These are phyloP conservation scores for Cistogaster globosa DNA, from an alignment of 2,888 invertebrate genomes.

Conservation along the genomic window DNA sequence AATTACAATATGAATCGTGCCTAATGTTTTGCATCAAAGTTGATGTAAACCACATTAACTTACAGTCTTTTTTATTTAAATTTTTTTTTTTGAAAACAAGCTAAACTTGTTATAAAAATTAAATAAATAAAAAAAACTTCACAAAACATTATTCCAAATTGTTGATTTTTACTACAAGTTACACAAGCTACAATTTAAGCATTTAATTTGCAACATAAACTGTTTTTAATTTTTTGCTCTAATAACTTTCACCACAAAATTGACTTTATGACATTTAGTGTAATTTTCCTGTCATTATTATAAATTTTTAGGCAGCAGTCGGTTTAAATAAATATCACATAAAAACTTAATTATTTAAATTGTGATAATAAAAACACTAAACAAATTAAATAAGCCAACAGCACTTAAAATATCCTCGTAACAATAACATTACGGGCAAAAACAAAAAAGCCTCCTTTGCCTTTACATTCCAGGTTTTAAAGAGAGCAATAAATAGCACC, in stretches of 20 bases:
- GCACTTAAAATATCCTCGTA: background rate
- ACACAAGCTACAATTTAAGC: background rate
- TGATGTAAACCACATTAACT: too few species aligned
- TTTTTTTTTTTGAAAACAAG: too few species aligned
- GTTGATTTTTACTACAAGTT: conserved; percentile 35
- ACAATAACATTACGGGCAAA: background rate
- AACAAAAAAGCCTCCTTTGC: background rate
- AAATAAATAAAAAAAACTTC: background rate
- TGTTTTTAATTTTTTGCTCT: conserved; percentile 26
- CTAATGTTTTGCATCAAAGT: too few species aligned
- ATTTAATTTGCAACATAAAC: conserved; percentile 39
- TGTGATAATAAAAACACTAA: conserved; percentile 61
- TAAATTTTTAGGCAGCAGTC: conserved; percentile 38
- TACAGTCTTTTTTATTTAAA: too few species aligned
- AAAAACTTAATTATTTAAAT: conserved; percentile 70
- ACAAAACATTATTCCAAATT: conserved; percentile 42
- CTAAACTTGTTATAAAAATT: background rate
- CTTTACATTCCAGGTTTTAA: background rate
- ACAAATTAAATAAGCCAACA: conserved; percentile 55
- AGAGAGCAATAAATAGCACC: conserved; percentile 49
- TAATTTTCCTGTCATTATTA: conserved; percentile 65
- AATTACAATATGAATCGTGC: too few species aligned
- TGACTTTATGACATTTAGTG: conserved; percentile 63
- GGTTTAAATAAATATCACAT: conserved; percentile 33
- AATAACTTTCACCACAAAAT: conserved; percentile 66